phyloP scores from a whole-genome alignment of 2,797 vertebrate species.

The Gambusia yucatana region DNA sequence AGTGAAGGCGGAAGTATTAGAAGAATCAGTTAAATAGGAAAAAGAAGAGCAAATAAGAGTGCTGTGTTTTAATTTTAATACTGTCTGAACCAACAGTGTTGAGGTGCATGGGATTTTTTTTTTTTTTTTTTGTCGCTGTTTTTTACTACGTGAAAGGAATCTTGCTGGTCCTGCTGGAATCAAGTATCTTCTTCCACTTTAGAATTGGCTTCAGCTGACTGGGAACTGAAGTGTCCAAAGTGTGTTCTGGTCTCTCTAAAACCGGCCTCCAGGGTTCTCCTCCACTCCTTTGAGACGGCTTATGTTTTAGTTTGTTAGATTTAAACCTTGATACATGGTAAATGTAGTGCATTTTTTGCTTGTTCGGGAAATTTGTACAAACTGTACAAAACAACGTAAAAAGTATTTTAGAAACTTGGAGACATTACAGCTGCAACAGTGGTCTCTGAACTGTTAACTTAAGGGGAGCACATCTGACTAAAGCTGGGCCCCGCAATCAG shows the following conservation, averaged over 20 bases:
- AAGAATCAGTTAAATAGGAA: slow-evolving; percentile 13
- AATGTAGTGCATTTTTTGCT: background rate
- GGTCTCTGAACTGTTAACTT: background rate
- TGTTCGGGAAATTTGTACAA: background rate
- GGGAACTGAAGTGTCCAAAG: slow-evolving; percentile 29
- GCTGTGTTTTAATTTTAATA: background rate
- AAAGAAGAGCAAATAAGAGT: background rate
- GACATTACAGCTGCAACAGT: background rate
- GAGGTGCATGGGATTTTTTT: slow-evolving; percentile 1
- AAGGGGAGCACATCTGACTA: background rate
- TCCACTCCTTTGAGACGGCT: background rate
- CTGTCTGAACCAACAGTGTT: background rate
- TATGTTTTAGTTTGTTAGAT: background rate
- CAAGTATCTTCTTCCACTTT: slow-evolving; percentile 29
- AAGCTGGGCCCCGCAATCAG: background rate
- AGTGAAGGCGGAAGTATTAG: slow-evolving; percentile 9
- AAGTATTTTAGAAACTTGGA: background rate
- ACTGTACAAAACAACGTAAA: background rate
- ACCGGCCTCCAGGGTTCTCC: slow-evolving; percentile 15
- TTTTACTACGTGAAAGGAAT: slow-evolving; percentile 15
- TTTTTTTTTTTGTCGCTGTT: background rate
- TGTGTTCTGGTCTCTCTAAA: slow-evolving; percentile 51
- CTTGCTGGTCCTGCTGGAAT: slow-evolving; percentile 28
- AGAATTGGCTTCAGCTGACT: slow-evolving; percentile 59
- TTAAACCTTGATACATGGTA: background rate